These are phyloP conservation scores for Portevinia maculata DNA, from an alignment of 2,888 invertebrate genomes.

Conservation along the genomic window DNA sequence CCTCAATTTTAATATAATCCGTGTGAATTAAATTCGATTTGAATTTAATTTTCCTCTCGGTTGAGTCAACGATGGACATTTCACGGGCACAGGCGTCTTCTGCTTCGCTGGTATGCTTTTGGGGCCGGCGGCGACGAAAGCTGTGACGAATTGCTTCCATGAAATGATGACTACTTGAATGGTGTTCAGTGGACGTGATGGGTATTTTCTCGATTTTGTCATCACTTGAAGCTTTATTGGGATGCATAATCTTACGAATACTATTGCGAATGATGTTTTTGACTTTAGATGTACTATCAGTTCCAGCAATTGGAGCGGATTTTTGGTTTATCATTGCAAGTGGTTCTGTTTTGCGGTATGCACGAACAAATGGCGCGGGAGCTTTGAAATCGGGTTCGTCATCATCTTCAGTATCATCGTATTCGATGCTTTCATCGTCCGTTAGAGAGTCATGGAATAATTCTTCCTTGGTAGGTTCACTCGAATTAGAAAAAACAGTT, in stretches of 20 bases:
- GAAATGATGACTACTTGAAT: constrained; percentile 72
- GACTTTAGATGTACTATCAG: constrained; percentile 75
- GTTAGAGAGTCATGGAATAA: constrained; percentile 29
- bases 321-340: constrained; percentile 47
- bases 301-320: constrained; percentile 32
- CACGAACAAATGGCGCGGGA: constrained; percentile 80
- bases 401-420: constrained; percentile 75
- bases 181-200: constrained; percentile 33
- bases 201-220: constrained; percentile 54
- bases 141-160: constrained; percentile 80
- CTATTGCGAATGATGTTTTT: constrained; percentile 80
- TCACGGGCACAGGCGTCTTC: constrained; percentile 73
- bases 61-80: constrained; percentile 80
- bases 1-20: constrained; percentile 78
- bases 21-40: constrained; percentile 77
- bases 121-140: constrained; percentile 79
- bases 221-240: constrained; percentile 65
- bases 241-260: constrained; percentile 80
- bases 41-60: constrained; percentile 80
- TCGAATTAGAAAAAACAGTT: neutral
- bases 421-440: constrained; percentile 68
- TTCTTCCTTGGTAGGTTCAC: constrained; percentile 1
- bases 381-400: constrained; percentile 78
- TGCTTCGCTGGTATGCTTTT: constrained; percentile 57
- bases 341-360: constrained; percentile 78